Conservation (phyloP, 2,113 vertebrate species). For the Notiomystis cincta region DNA sequence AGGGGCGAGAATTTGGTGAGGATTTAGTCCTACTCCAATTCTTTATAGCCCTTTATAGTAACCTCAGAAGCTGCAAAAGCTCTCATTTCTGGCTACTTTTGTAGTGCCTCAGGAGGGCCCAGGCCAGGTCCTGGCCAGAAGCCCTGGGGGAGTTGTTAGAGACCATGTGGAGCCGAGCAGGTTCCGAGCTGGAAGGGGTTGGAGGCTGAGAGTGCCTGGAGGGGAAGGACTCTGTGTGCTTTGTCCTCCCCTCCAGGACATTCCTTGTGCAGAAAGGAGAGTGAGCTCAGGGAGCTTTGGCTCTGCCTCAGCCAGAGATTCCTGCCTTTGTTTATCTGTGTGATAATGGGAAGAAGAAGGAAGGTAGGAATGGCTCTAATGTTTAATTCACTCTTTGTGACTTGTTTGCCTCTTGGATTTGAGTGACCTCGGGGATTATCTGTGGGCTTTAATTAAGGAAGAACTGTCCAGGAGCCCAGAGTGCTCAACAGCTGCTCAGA, state of each 20-base stretch:
- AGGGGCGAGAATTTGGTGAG: neutral
- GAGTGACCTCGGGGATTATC: neutral
- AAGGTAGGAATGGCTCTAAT: neutral
- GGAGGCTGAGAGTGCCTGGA: neutral
- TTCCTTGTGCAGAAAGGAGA: neutral
- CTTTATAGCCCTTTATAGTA: neutral
- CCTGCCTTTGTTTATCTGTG: neutral
- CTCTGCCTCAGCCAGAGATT: neutral
- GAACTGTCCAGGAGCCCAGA: neutral
- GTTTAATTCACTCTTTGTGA: neutral
- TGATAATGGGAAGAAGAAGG: neutral
- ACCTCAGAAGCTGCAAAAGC: neutral
- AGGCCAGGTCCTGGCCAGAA: neutral
- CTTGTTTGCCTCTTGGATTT: neutral
- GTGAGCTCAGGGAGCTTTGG: neutral
- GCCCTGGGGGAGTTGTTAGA: neutral
- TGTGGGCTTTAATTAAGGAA: neutral
- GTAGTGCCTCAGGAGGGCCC: neutral
- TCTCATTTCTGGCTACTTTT: neutral
- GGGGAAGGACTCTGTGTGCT: neutral
- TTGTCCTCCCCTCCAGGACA: no score
- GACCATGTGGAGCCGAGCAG: neutral
- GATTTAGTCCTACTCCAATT: neutral
- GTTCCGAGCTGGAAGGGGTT: neutral
- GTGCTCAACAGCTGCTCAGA: neutral